Percentiles rank a stretch among this genome's conserved stretches.
These are phyloP conservation scores for Chrysochloris asiatica DNA, from an alignment of 2,113 vertebrate genomes.

Conservation along the genomic window DNA sequence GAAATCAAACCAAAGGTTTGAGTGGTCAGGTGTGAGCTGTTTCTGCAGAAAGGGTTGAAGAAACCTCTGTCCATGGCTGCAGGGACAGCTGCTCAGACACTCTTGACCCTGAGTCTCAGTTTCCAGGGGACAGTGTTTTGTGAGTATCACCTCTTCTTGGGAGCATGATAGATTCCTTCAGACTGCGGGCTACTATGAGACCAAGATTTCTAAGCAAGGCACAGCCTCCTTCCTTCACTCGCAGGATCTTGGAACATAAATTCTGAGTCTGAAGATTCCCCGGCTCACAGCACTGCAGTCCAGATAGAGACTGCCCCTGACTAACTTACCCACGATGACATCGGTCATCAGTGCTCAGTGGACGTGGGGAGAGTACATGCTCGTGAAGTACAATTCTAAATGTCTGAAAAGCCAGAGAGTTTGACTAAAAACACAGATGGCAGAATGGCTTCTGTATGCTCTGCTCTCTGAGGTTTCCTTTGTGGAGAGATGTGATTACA, in stretches of 20 bases:
- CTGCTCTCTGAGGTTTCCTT: neutral
- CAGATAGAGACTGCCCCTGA: neutral
- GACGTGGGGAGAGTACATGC: neutral
- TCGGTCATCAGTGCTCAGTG: neutral
- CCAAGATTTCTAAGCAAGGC: neutral
- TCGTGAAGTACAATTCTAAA: neutral
- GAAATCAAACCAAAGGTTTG: neutral
- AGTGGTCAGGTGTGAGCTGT: neutral
- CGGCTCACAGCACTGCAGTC: neutral
- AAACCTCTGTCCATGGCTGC: neutral
- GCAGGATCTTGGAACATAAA: neutral
- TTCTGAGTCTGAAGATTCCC: neutral
- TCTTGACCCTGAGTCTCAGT: neutral
- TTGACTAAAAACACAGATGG: neutral
- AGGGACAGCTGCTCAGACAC: neutral
- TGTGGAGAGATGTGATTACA: neutral
- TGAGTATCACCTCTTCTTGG: too few species aligned
- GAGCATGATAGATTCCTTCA: too few species aligned
- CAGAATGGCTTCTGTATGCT: neutral
- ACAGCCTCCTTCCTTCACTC: neutral
- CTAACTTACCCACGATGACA: neutral
- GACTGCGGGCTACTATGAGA: too few species aligned
- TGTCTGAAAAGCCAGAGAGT: neutral
- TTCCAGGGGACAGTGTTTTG: neutral
- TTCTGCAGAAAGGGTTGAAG: neutral